A percentile compares a stretch with the other conserved stretches of the same genome.
Conservation (phyloP, 37 sponge, comb jelly and placozoan genomes). For the Mnemiopsis leidyi region DNA sequence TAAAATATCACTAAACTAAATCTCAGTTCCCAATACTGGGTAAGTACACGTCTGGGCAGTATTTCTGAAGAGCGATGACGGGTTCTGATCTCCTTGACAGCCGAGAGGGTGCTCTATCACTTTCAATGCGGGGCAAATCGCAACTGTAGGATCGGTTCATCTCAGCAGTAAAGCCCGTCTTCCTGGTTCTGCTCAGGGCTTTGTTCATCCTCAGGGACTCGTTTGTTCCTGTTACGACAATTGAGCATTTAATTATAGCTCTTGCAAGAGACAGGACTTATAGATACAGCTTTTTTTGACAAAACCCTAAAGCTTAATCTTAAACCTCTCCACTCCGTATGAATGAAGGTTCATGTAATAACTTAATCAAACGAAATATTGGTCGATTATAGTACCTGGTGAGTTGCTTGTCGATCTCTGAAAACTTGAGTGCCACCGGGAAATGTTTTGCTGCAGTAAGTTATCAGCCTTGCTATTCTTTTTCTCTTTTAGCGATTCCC, state of each 20-base stretch:
- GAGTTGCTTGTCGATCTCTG: not conserved
- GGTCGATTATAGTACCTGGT: not conserved
- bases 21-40: not conserved
- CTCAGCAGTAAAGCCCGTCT: not conserved
- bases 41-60: not conserved
- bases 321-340: too few species aligned
- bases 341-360: too few species aligned
- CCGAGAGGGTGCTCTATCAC: not conserved
- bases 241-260: too few species aligned
- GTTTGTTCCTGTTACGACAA: not conserved
- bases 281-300: too few species aligned
- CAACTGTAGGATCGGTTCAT: conserved; percentile 1
- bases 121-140: not conserved
- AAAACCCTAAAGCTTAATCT: too few species aligned
- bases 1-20: too few species aligned
- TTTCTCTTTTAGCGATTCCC: not conserved
- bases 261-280: too few species aligned
- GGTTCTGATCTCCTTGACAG: not conserved
- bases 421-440: not conserved
- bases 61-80: not conserved
- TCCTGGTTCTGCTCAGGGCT: not conserved
- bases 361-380: too few species aligned
- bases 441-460: conserved; percentile 5
- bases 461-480: not conserved
- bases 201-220: not conserved